Conservation (phyloP, 2,113 vertebrate species). For the Salvator merianae region DNA sequence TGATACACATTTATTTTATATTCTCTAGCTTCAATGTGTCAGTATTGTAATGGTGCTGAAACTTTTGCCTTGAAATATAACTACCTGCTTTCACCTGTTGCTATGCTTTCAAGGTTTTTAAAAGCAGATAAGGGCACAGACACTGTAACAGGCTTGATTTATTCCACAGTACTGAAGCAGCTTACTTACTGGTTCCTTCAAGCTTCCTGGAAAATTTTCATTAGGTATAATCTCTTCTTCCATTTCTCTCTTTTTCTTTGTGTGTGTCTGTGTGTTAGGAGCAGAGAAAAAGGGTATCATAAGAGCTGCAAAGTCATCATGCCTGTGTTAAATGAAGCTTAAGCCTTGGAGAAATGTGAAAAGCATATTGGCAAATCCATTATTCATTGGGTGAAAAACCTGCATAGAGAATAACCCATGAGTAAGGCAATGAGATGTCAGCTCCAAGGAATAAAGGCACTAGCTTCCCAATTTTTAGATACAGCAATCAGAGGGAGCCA, state of each 20-base stretch:
- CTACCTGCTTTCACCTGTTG: too few relatives aligned
- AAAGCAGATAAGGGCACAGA: too few relatives aligned
- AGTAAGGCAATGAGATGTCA: not conserved
- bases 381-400: not conserved
- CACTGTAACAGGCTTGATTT: not conserved
- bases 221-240: too few relatives aligned
- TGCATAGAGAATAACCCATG: not conserved
- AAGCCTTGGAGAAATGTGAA: slow-evolving; percentile 24
- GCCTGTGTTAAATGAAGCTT: slow-evolving; percentile 13
- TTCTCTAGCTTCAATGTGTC: too few relatives aligned
- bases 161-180: not conserved
- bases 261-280: too few relatives aligned
- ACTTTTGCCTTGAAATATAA: too few relatives aligned
- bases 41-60: too few relatives aligned
- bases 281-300: too few relatives aligned
- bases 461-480: not conserved
- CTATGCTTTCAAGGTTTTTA: too few relatives aligned
- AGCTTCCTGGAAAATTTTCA: not conserved
- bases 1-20: too few relatives aligned
- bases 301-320: not conserved
- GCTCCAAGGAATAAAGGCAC: not conserved
- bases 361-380: not conserved
- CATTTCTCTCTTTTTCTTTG: too few relatives aligned
- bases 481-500: rapidly evolving
- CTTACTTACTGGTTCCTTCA: not conserved